These are phyloP conservation scores for Silurus glanis DNA, from an alignment of 2,113 vertebrate species.

Conservation along the genomic window DNA sequence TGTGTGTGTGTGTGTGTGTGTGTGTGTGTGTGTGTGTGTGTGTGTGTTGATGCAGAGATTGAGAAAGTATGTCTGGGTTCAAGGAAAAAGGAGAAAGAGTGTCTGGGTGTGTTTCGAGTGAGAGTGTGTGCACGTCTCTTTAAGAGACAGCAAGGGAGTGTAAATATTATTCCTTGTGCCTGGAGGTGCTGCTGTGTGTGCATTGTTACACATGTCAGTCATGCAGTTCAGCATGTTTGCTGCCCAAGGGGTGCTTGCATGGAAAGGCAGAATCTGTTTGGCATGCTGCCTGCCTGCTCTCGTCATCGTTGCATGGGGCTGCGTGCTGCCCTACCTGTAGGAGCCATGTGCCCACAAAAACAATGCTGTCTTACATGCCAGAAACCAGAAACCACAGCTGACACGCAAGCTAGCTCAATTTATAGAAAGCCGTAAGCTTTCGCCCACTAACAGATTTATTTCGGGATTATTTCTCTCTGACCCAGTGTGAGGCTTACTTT, in stretches of 20 bases:
- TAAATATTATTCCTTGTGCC: slow-evolving; percentile 56
- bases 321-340: slow-evolving; percentile 61
- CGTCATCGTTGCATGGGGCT: slow-evolving; percentile 48
- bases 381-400: slow-evolving; percentile 38
- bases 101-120: neutral
- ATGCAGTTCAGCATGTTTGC: slow-evolving; percentile 49
- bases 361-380: slow-evolving; percentile 43
- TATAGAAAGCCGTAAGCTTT: slow-evolving; percentile 23
- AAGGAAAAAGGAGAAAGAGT: neutral
- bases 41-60: slow-evolving; percentile 21
- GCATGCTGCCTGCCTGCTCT: slow-evolving; percentile 59
- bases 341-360: slow-evolving; percentile 44
- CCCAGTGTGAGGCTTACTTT: neutral
- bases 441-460: slow-evolving; percentile 35
- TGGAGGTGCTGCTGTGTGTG: slow-evolving; percentile 50
- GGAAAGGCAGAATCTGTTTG: slow-evolving; percentile 67
- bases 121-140: slow-evolving; percentile 10
- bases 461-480: slow-evolving; percentile 4
- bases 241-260: slow-evolving; percentile 48
- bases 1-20: slow-evolving; percentile 4
- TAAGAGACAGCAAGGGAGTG: slow-evolving; percentile 24
- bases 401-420: slow-evolving; percentile 35
- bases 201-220: slow-evolving; percentile 69
- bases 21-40: slow-evolving; percentile 19
- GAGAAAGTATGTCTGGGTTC: slow-evolving; percentile 18